Evolutionary conservation across 64 coral and sea anemone species (phyloP), one percentile per base, ranked within the genome.

Genomic region (Pachyseris speciosa): DNA sequence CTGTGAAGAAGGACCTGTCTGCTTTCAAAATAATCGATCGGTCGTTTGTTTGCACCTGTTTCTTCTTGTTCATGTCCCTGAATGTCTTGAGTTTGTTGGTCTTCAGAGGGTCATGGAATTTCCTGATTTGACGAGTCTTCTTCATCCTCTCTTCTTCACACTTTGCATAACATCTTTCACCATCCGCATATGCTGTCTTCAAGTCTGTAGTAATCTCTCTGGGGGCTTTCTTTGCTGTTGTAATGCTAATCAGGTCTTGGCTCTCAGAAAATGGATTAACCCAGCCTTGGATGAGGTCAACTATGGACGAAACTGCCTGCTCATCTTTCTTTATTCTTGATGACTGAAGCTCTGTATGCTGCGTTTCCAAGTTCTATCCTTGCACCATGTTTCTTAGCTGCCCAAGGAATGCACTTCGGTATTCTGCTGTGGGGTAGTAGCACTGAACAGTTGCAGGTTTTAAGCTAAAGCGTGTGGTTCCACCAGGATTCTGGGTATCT

Each of bases 191-290:
- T 22, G 87, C 87, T 26, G 39, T 27, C 27, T 66, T 38, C 38
- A 93, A 29, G 75, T 70, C 83, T 53, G 28, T 24, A 17, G 9
- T 19, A 55, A 93, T 78, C n/a, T 77, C 55, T n/a, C 10, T 22
- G 25, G 91, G 24, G 3, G 91, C 72, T 51, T 51, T 59, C 22
- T 78, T 75, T 44, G 37, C 84, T 12, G 83, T 87, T 25, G 91
- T 79, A 50, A 93, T 42, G 58, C 91, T 72, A 34, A 86, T 25
- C 19, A 93, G 72, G 9, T 93, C 83, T 60, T 93, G 81, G 19
- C 28, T 17, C 17, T 78, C 72, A 16, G 39, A 72, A 51, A 93
- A 79, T 20, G 91, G 83, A 67, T 87, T 64, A 28, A 67, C 52
- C 65, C 52, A 69, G 27, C 17, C 43, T 44, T 73, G 33, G 28